phyloP scores from a whole-genome alignment of 2,888 invertebrate species.

The Oxystoma pomonae region DNA sequence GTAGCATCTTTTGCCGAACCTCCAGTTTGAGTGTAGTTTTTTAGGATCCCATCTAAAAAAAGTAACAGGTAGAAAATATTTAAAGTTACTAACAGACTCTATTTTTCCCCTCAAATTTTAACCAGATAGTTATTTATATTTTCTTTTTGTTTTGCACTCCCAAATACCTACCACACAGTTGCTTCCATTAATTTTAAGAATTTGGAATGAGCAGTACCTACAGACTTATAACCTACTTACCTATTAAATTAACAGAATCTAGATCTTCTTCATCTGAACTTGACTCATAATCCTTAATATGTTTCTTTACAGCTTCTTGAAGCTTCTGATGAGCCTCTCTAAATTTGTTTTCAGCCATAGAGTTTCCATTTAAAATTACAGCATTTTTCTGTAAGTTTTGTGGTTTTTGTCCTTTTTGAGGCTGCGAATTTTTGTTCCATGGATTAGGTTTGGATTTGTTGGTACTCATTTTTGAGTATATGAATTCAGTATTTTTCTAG shows the following conservation, averaged over 20 bases:
- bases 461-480: background rate
- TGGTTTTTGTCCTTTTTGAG: slow-evolving; percentile 9
- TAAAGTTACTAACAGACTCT: too few species aligned
- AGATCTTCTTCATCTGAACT: slow-evolving; percentile 55
- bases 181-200: too few species aligned
- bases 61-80: too few species aligned
- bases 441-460: slow-evolving; percentile 24
- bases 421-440: slow-evolving; percentile 33
- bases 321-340: slow-evolving; percentile 50
- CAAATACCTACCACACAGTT: too few species aligned
- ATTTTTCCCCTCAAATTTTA: too few species aligned
- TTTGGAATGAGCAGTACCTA: slow-evolving; percentile 6
- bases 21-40: slow-evolving; percentile 47
- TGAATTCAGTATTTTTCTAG: too few species aligned
- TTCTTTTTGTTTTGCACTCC: too few species aligned
- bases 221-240: too few species aligned
- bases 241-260: slow-evolving; percentile 49
- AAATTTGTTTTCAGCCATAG: slow-evolving; percentile 42
- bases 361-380: slow-evolving; percentile 11
- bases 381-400: background rate
- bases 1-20: slow-evolving; percentile 43
- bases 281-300: slow-evolving; percentile 50
- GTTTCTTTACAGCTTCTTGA: slow-evolving; percentile 50
- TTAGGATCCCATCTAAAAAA: slow-evolving; percentile 48
- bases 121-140: too few species aligned